Evolutionary conservation across 2,888 invertebrate species (phyloP), one percentile per base, ranked within the genome.

Genomic region (Melieria crassipennis): DNA sequence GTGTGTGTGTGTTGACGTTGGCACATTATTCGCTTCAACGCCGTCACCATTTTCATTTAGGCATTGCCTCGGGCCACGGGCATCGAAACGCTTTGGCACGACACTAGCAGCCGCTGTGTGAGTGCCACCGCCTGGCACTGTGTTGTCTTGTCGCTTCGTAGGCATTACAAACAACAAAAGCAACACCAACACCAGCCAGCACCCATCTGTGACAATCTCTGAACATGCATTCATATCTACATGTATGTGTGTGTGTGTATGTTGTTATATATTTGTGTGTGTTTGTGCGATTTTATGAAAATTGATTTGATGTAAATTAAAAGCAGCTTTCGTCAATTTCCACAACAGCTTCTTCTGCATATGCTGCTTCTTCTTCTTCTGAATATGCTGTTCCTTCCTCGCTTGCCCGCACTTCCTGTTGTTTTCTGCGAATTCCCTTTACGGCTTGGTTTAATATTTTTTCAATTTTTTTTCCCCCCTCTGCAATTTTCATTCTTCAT

Each of bases 271-370:
- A 13, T n/a, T 7, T 50, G 50, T 50, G 7, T 13, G 52, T 52
- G 11, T 11, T 52, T 13, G 55, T 69, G 46, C 16, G 45, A 46
- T 55, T 62, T 50, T 52, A 65, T 70, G 52, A 62, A 70, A 65
- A 70, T 65, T 70, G 65, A 70, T 65, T 65, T 56, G 65, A 70
- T 70, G 65, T 50, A 65, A 61, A 65, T 66, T 66, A 61, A 65
- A 70, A 56, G 61, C 70, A 66, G 70, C 62, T 70, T 70, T 70
- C 52, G 55, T 65, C 60, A 61, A 65, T 70, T 66, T 70, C 55
- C 61, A 43, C 64, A 56, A 47, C 7, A 52, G 52, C 52, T 52
- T n/a, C 50, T 7, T 50, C 50, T 50, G 9, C 11, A 10, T 52
- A 9, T 13, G 5, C n/a, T 52, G 52, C 52, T n/a, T 42, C 4